A percentile compares a stretch with the other conserved stretches of the same genome.
phyloP scores from a whole-genome alignment of 2,113 vertebrate genomes.

The Xiphias gladius region DNA sequence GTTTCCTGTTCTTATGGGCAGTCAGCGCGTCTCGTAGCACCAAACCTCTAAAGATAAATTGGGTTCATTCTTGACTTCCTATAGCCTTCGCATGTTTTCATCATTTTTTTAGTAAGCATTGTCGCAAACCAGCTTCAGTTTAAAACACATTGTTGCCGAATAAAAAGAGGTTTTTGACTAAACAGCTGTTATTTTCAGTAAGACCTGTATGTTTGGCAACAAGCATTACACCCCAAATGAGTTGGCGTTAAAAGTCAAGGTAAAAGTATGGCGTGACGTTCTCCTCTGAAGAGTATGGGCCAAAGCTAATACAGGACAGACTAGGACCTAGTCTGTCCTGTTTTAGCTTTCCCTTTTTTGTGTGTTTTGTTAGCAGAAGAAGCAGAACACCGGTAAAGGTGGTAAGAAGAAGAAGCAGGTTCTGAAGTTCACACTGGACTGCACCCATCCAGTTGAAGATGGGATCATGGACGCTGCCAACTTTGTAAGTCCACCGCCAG shows the following conservation, averaged over 20 bases:
- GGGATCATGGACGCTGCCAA: slow-evolving; percentile 99
- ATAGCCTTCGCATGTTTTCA: too few species aligned
- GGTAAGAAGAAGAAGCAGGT: slow-evolving; percentile 98
- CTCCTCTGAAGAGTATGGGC: too few species aligned
- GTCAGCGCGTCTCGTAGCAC: not conserved
- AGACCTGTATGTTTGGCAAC: not conserved
- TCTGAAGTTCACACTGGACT: slow-evolving; percentile 95
- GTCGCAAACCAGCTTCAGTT: not conserved
- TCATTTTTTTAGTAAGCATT: not conserved
- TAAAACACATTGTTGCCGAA: not conserved
- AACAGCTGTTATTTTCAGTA: not conserved
- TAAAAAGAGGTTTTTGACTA: not conserved
- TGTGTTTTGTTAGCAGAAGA: slow-evolving; percentile 75
- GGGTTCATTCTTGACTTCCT: too few species aligned
- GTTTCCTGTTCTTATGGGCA: not conserved
- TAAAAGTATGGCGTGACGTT: not conserved
- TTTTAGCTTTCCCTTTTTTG: not conserved
- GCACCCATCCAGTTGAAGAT: slow-evolving; percentile 97
- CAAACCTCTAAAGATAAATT: not conserved
- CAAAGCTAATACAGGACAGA: too few species aligned
- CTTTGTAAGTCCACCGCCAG: slow-evolving; percentile 84
- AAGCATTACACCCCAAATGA: not conserved
- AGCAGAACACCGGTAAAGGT: slow-evolving; percentile 81
- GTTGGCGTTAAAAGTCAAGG: too few species aligned
- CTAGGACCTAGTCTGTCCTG: not conserved